phyloP scores from a whole-genome alignment of 2,888 invertebrate species.

The Sminthurides aquaticus region DNA sequence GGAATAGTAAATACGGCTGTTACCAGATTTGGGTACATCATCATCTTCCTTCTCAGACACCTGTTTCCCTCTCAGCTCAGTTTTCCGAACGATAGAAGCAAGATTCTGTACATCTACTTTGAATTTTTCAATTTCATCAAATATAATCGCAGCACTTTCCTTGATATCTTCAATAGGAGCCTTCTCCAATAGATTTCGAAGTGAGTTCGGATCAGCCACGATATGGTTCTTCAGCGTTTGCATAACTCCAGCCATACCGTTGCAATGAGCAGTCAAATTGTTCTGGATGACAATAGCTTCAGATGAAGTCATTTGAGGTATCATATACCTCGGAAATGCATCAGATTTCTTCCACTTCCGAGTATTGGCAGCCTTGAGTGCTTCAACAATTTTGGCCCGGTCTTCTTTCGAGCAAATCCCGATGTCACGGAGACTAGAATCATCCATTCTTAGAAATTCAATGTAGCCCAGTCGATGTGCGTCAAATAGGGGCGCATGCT shows the following conservation, averaged over 20 bases:
- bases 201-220: not conserved
- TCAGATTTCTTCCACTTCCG: slow-evolving; percentile 9
- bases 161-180: not conserved
- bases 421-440: slow-evolving; percentile 9
- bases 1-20: not conserved
- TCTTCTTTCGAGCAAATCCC: slow-evolving; percentile 10
- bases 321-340: slow-evolving; percentile 12
- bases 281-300: slow-evolving; percentile 11
- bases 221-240: not conserved
- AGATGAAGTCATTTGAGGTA: not conserved
- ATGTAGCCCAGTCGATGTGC: slow-evolving; percentile 2
- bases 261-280: slow-evolving; percentile 13
- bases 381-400: not conserved
- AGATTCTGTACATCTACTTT: not conserved
- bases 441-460: slow-evolving; percentile 18
- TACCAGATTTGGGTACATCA: not conserved
- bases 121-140: not conserved
- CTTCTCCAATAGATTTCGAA: not conserved
- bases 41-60: not conserved
- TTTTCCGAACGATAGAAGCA: not conserved
- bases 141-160: not conserved
- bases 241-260: not conserved
- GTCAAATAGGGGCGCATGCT: not conserved
- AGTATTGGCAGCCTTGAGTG: not conserved
- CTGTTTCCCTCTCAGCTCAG: too few relatives aligned